These are phyloP conservation scores for Ammodytes dubius DNA, from an alignment of 2,113 vertebrate species.

Conservation along the genomic window DNA sequence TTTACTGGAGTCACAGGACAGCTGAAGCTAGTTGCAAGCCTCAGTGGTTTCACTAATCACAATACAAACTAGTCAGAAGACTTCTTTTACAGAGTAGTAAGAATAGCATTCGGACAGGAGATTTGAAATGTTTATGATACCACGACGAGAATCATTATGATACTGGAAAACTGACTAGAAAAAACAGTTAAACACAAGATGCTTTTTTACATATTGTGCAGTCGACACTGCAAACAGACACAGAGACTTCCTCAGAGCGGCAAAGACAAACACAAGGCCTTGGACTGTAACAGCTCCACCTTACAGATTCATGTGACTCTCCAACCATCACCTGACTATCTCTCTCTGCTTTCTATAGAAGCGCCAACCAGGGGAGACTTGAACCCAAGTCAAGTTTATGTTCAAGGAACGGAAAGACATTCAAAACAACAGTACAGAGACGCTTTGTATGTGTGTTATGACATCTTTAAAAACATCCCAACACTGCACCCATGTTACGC, in stretches of 20 bases:
- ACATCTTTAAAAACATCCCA: constrained; percentile 29
- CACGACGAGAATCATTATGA: constrained; percentile 19
- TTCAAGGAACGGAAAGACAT: constrained; percentile 39
- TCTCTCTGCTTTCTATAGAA: constrained; percentile 59
- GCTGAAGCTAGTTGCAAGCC: constrained; percentile 34
- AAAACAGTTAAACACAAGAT: constrained; percentile 51
- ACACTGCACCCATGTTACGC: not conserved
- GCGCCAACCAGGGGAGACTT: constrained; percentile 49
- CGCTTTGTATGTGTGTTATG: constrained; percentile 32
- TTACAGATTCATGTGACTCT: constrained; percentile 79
- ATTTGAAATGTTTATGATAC: constrained; percentile 30
- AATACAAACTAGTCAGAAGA: constrained; percentile 10
- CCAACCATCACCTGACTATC: constrained; percentile 77
- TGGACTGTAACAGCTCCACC: constrained; percentile 75
- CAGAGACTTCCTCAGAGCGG: constrained; percentile 51
- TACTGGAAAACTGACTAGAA: constrained; percentile 40
- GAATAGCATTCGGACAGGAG: constrained; percentile 14
- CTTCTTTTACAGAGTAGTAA: constrained; percentile 18
- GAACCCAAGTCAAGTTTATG: constrained; percentile 62
- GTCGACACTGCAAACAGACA: constrained; percentile 30
- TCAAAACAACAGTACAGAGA: constrained; percentile 28
- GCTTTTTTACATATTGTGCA: constrained; percentile 34
- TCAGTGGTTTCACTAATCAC: constrained; percentile 35
- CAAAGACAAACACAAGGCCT: constrained; percentile 72
- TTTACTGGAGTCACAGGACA: constrained; percentile 67